These are phyloP conservation scores for Adela reaumurella DNA, from an alignment of 2,888 invertebrate species.

Conservation along the genomic window DNA sequence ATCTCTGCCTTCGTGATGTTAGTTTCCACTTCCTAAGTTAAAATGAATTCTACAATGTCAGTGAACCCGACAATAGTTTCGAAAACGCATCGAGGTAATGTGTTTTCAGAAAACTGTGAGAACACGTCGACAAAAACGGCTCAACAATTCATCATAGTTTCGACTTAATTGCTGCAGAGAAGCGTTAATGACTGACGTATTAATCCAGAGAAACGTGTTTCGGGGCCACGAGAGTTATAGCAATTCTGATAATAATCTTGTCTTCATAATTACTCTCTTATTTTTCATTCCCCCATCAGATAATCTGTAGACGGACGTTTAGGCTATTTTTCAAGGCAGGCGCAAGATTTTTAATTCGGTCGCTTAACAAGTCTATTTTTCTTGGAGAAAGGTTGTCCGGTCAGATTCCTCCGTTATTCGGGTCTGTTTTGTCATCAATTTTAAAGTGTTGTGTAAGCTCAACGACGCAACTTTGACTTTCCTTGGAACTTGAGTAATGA, in stretches of 20 bases:
- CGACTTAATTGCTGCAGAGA: constrained; percentile 46
- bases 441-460: background rate
- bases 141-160: constrained; percentile 50
- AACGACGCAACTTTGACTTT: no score
- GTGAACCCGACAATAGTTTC: no score
- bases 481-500: no score
- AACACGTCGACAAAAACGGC: constrained; percentile 16
- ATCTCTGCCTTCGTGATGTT: no score
- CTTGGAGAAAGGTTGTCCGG: background rate
- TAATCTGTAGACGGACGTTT: background rate
- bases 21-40: no score
- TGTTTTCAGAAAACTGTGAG: background rate
- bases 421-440: background rate
- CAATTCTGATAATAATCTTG: constrained; percentile 52
- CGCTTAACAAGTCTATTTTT: background rate
- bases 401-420: background rate
- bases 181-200: constrained; percentile 51
- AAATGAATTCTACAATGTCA: no score
- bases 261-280: constrained; percentile 50
- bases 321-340: background rate
- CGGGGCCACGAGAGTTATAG: constrained; percentile 40
- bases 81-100: no score
- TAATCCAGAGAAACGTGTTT: constrained; percentile 48
- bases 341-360: background rate
- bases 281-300: constrained; percentile 33